Evolutionary conservation across 1,140 invertebrate species (phyloP).

Genomic region (Hylaeus volcanicus): DNA sequence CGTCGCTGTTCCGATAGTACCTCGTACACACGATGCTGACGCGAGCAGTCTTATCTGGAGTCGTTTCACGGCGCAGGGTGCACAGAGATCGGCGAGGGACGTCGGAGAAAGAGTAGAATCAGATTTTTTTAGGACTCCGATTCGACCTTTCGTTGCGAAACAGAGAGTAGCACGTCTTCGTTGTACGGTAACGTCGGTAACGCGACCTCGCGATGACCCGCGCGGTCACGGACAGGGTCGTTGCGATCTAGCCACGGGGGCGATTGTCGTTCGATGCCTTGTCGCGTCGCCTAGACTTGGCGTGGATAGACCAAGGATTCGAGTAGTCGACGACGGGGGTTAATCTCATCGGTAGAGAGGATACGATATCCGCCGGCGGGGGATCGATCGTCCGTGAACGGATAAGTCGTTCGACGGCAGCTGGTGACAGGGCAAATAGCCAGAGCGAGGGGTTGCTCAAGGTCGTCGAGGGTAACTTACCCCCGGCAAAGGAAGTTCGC

Average conservation of each 20-base stretch:
- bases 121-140: no score
- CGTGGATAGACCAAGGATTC: not conserved
- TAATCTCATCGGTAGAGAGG: not conserved
- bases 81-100: no score
- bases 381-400: conserved; percentile 58
- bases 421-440: conserved; percentile 56
- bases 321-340: not conserved
- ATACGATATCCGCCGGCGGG: not conserved
- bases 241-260: no score
- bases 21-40: no score
- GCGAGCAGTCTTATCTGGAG: not conserved
- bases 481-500: conserved; percentile 61
- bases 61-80: not conserved
- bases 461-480: conserved; percentile 67
- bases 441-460: conserved; percentile 62
- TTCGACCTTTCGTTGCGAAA: no score
- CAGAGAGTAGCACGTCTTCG: no score
- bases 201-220: conserved; percentile 8
- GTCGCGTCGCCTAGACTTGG: no score
- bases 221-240: not conserved
- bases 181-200: no score
- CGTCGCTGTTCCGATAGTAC: no score
- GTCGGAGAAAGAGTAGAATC: no score
- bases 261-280: no score
- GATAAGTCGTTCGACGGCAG: conserved; percentile 58